Base-by-base conservation (phyloP, 2,113 vertebrate genomes). In the Perca fluviatilis region DNA sequence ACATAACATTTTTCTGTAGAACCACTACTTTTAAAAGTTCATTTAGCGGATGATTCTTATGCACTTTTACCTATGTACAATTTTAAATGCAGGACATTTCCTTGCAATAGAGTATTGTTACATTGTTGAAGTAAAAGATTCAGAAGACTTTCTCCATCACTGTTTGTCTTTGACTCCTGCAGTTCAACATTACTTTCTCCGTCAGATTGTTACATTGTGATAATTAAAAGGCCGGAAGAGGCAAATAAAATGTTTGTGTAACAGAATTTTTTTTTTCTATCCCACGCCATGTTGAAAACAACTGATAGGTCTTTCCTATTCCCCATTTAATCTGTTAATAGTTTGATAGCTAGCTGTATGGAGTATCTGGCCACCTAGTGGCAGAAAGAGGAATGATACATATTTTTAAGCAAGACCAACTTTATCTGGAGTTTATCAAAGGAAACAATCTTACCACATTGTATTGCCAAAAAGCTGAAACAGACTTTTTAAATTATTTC, bases 341-440 rank as follows among this genome's bases (percentile, higher is more conserved):
- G 9, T 5, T 62, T 23, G 15, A 53, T 27, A 60, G 51, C n/a
- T 67, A 6, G 25, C 16, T 58, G 19, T 16, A 1, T 33, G n/a
- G 18, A 53, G 51, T 56, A 43, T 77, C 2, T 86, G 43, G 85
- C 84, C 88, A 77, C 66, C 87, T 91, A 85, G 82, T 89, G 90
- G 53, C 75, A 80, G 51, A 73, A 77, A 33, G 8, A 73, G 71
- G 77, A 82, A 87, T 40, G 50, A 43, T 2, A 21, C 13, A 74
- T 78, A 6, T 1, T 30, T 40, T 40, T 65, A 16, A 8, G 14
- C 33, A 65, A 66, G 1, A 0, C 13, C 18, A 25, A 54, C 15
- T 23, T 56, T 4, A 50, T 33, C 8, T 53, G 51, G 14, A 64
- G 30, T 78, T 51, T 25, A 43, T 57, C n/a, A 43, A 58, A 73